Evolutionary conservation across 1,140 invertebrate species (phyloP).

Genomic region (Bemisia tabaci): DNA sequence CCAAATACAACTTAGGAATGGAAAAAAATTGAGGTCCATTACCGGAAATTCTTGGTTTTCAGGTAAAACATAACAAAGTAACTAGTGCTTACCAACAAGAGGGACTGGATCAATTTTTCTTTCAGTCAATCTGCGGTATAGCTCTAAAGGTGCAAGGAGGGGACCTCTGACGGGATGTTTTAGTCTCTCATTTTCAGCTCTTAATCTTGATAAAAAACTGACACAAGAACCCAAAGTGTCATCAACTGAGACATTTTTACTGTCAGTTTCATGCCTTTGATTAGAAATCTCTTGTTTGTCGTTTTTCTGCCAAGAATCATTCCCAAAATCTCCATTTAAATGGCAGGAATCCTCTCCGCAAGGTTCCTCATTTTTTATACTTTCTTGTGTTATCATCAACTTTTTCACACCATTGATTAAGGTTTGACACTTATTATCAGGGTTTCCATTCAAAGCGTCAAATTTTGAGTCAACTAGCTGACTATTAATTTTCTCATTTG

Average conservation of each 20-base stretch:
- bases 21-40: no score
- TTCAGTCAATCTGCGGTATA: slow-evolving; percentile 46
- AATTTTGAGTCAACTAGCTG: no score
- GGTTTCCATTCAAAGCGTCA: no score
- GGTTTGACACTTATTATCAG: background rate
- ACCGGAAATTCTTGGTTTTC: no score
- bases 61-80: no score
- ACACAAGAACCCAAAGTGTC: background rate
- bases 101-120: slow-evolving; percentile 36
- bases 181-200: background rate
- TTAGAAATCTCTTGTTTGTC: background rate
- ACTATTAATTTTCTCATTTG: no score
- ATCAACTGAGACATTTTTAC: background rate
- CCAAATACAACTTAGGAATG: no score
- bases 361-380: background rate
- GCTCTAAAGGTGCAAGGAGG: slow-evolving; percentile 64
- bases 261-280: background rate
- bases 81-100: slow-evolving; percentile 31
- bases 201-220: background rate
- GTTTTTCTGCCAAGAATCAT: background rate
- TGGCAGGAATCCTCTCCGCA: background rate
- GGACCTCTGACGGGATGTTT: slow-evolving; percentile 46
- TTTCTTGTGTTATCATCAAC: background rate
- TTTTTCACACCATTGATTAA: background rate
- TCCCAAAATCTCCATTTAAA: background rate